Base-by-base conservation (phyloP, 2,113 vertebrate species). In the Monarcha castaneiventris region DNA sequence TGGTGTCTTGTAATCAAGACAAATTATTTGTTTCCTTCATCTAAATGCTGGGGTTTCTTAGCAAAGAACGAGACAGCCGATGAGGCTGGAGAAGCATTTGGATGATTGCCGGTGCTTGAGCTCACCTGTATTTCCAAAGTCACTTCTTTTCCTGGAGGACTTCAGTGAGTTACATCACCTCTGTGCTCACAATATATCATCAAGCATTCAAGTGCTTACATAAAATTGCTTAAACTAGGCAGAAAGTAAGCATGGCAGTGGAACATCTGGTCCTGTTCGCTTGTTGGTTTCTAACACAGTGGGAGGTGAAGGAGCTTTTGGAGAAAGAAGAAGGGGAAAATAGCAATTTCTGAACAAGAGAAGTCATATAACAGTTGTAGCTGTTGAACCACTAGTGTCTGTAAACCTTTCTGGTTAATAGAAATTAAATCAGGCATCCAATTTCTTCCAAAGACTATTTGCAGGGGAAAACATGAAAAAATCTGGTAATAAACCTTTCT, bases 41-140 rank as follows among this genome's bases (percentile, higher is more conserved):
- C 58, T 81, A 84, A 89, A 89, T 74, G 20, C 54, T 69, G 44
- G 7, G 3, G 0, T 10, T 30, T 37, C 89, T 44, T 16, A 16
- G 48, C 35, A 52, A 71, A 95, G 87, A 78, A 82, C 94, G 93
- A 94, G 73, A 95, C 87, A 91, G 94, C 89, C 94, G 21, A 62
- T 59, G 30, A 88, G 61, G n/a, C 72, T 92, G 33, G 32, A 96
- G 55, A 58, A 93, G 52, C 11, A 51, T 77, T 51, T 93, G 92
- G 68, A n/a, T 83, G 39, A 14, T 39, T 81, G 83, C 68, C 63
- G 80, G 35, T 18, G 46, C 44, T 95, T 87, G 11, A 2, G 2
- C 32, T 95, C 86, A 94, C 80, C 89, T 94, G 33, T 51, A 23
- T 81, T 95, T 89, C 83, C 83, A 90, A 92, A 93, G 80, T 32